A percentile compares a stretch with the other conserved stretches of the same genome.
Conservation (phyloP, 2,888 invertebrate genomes). For the Stramonita haemastoma region DNA sequence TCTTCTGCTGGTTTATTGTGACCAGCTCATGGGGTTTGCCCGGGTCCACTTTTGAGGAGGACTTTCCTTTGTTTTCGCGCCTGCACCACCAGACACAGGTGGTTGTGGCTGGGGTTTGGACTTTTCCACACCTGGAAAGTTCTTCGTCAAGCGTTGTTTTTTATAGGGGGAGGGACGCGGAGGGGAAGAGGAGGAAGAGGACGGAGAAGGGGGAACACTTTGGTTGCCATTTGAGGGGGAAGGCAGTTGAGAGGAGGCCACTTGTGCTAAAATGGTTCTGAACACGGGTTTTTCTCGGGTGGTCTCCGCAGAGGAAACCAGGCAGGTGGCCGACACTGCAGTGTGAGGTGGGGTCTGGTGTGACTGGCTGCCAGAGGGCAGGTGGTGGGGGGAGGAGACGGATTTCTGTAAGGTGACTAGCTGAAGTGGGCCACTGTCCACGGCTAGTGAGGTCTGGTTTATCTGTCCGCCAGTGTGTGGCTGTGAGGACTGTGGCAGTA, state of each 20-base stretch:
- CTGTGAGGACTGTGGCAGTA: neutral
- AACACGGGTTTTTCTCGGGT: neutral
- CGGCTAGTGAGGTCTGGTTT: neutral
- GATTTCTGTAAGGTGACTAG: neutral
- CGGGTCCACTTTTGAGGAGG: neutral
- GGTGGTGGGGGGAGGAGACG: neutral
- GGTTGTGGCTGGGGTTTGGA: neutral
- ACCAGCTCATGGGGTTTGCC: neutral
- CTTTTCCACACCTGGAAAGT: neutral
- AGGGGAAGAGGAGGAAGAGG: neutral
- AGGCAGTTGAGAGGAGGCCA: neutral
- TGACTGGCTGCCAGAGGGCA: neutral
- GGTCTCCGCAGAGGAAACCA: too few relatives aligned
- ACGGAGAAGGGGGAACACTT: neutral
- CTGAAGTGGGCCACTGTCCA: neutral
- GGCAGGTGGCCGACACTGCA: neutral
- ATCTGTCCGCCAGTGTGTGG: neutral
- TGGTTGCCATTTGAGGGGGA: neutral
- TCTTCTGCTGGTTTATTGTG: neutral
- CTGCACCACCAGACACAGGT: neutral
- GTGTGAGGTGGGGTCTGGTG: neutral
- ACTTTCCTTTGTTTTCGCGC: neutral
- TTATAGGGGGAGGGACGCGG: neutral
- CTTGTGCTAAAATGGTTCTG: slow-evolving; percentile 13
- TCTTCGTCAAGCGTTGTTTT: neutral